A percentile compares a stretch with the other conserved stretches of the same genome.
These are phyloP conservation scores for Ennomos fuscantarius DNA, from an alignment of 2,888 invertebrate genomes.

Conservation along the genomic window DNA sequence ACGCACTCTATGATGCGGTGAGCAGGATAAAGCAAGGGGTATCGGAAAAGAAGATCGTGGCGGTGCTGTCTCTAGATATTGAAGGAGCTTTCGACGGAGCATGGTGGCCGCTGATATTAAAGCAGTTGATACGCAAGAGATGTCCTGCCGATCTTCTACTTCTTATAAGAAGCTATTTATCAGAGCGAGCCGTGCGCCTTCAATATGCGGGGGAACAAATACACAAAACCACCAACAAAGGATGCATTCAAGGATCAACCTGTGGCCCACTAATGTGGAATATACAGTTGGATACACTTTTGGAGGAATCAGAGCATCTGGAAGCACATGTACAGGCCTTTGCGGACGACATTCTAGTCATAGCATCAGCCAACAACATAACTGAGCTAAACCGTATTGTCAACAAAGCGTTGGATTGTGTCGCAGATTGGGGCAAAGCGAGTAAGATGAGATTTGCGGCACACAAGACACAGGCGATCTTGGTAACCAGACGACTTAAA, in stretches of 20 bases:
- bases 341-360: not conserved
- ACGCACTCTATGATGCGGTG: not conserved
- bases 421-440: not conserved
- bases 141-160: too few relatives aligned
- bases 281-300: not conserved
- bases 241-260: not conserved
- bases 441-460: not conserved
- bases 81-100: not conserved
- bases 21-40: not conserved
- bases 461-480: not conserved
- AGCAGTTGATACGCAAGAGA: not conserved
- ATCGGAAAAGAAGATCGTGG: not conserved
- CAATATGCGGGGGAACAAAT: not conserved
- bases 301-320: not conserved
- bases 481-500: not conserved
- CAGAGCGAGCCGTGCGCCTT: not conserved
- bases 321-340: not conserved
- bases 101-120: constrained; percentile 1
- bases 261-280: too few relatives aligned
- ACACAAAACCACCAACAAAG: not conserved
- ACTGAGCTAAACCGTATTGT: not conserved
- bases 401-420: not conserved
- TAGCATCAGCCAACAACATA: not conserved
- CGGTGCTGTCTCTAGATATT: not conserved
- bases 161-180: not conserved